Evolutionary conservation across 2,797 vertebrate genomes (phyloP).

Genomic region (Synanceia verrucosa): DNA sequence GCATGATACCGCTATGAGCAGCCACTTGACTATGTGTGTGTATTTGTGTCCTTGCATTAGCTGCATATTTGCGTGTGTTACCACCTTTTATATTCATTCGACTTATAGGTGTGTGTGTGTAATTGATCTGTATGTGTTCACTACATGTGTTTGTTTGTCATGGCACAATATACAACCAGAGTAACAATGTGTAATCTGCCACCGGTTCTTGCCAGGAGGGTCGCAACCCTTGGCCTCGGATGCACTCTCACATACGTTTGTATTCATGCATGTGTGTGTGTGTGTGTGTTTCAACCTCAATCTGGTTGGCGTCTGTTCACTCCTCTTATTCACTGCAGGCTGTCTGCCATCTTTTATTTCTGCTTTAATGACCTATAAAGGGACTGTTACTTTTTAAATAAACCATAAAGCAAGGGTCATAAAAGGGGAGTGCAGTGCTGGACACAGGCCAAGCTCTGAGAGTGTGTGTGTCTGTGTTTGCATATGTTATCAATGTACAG

Average conservation of each 20-base stretch:
- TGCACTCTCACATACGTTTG: constrained; percentile 52
- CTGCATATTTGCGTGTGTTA: constrained; percentile 23
- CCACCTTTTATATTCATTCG: not conserved
- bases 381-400: constrained; percentile 86
- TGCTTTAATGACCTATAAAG: constrained; percentile 86
- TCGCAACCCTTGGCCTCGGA: constrained; percentile 65
- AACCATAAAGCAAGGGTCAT: constrained; percentile 84
- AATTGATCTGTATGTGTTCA: constrained; percentile 3
- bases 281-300: constrained; percentile 53
- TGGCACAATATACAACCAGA: constrained; percentile 15
- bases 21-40: constrained; percentile 8
- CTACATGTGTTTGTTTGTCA: constrained; percentile 4
- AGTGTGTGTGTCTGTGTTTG: constrained; percentile 43
- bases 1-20: constrained; percentile 7
- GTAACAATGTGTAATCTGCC: constrained; percentile 51
- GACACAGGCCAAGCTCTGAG: constrained; percentile 74
- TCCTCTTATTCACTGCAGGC: constrained; percentile 68
- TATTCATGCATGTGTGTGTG: not conserved
- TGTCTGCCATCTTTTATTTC: constrained; percentile 80
- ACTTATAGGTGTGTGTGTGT: too few species aligned
- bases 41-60: constrained; percentile 3
- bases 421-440: constrained; percentile 80
- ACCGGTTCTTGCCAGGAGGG: constrained; percentile 36
- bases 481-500: constrained; percentile 44
- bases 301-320: constrained; percentile 72